Evolutionary conservation across 2,797 vertebrate species (phyloP), one percentile per base, ranked within the genome.

Genomic region (Ceryle rudis): DNA sequence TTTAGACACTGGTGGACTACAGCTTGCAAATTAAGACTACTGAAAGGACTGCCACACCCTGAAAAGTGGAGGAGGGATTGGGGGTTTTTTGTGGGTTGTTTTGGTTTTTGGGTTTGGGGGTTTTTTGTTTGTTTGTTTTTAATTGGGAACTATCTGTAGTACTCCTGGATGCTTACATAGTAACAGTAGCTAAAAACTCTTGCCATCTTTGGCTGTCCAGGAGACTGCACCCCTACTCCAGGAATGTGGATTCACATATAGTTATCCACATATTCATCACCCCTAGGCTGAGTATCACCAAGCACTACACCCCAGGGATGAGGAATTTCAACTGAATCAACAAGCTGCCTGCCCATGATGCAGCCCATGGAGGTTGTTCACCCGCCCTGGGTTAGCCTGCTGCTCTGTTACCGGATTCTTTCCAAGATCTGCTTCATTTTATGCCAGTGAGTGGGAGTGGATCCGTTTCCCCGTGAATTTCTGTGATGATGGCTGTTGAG

Each of bases 381-480:
- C 69, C 73, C 4, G 5, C 5, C 2, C 61, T 10, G 4, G 75
- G 64, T 81, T 3, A n/a, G 89, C 74, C 61, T 46, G 33, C 64
- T 71, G 64, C 10, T 83, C 95, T 60, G 41, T 37, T 17, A 42
- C 25, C 87, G 81, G 89, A 96, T 95, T 91, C 81, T 28, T 94
- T 89, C 92, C 90, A 82, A 96, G 94, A 95, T 92, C 61, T 47
- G 70, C 75, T 69, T 93, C 91, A 97, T 97, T 94, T 90, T 86
- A 93, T 17, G 74, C 33, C 87, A 83, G 54, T 7, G 7, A 15
- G 60, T 61, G 65, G 95, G 95, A 94, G 75, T 47, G 61, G 54
- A 88, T 83, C 62, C 8, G 0, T 62, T 89, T 88, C 84, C 46
- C 69, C 73, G 35, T 10, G n/a, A 93, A 61, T 69, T 93, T 91